A percentile compares a stretch with the other conserved stretches of the same genome.
Conservation (phyloP, 2,113 vertebrate genomes). For the Cranoglanis bouderius region DNA sequence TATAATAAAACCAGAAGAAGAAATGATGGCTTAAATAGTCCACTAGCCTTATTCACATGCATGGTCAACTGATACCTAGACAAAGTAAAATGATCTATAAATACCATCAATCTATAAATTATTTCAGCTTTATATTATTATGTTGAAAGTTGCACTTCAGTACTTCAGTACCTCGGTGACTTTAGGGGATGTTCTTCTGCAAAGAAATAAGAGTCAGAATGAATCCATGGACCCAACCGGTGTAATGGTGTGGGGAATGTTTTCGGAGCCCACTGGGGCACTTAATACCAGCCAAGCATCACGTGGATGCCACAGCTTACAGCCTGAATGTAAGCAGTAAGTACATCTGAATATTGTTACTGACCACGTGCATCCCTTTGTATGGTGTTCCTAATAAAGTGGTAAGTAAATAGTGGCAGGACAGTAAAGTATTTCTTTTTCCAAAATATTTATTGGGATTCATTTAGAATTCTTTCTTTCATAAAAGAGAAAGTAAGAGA, state of each 20-base stretch:
- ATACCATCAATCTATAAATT: not conserved
- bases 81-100: not conserved
- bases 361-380: not conserved
- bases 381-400: too few relatives aligned
- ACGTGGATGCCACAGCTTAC: not conserved
- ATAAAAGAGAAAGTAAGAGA: not conserved
- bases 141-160: not conserved
- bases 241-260: not conserved
- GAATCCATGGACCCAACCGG: not conserved
- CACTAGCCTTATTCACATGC: not conserved
- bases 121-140: constrained; percentile 3
- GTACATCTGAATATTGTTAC: not conserved
- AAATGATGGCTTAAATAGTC: not conserved
- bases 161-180: not conserved
- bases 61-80: not conserved
- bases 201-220: not conserved
- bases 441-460: not conserved
- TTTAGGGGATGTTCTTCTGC: not conserved
- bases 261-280: not conserved
- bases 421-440: not conserved
- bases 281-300: not conserved
- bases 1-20: not conserved
- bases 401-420: not conserved
- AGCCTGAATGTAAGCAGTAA: not conserved
- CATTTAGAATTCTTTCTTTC: not conserved